Percentiles rank a stretch among this genome's conserved stretches.
These are phyloP conservation scores for Alethe diademata DNA, from an alignment of 2,113 vertebrate genomes.

Conservation along the genomic window DNA sequence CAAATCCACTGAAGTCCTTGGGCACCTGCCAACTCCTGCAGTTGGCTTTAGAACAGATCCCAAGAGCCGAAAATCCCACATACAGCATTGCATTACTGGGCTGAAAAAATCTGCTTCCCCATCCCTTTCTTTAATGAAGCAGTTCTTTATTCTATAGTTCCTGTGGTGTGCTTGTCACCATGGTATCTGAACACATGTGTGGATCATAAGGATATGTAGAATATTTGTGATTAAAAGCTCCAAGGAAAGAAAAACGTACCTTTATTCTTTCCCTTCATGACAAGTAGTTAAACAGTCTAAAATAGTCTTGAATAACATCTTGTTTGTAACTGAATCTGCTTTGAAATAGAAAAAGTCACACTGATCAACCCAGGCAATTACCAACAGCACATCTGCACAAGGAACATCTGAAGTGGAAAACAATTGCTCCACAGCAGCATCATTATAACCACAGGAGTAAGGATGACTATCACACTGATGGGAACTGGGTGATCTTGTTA, in stretches of 20 bases:
- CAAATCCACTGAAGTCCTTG: constrained; percentile 50
- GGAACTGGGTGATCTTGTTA: constrained; percentile 50
- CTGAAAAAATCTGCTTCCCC: constrained; percentile 13
- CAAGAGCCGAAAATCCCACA: constrained; percentile 29
- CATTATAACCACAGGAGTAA: constrained; percentile 20
- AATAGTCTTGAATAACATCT: constrained; percentile 29
- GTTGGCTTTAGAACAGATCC: constrained; percentile 38
- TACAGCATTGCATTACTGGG: neutral
- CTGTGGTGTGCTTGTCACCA: constrained; percentile 49
- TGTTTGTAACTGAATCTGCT: constrained; percentile 14
- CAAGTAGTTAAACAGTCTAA: constrained; percentile 28
- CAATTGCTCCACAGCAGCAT: constrained; percentile 46
- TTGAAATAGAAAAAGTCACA: constrained; percentile 19
- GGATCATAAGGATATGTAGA: constrained; percentile 19
- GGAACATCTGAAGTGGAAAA: constrained; percentile 42
- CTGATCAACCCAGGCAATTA: constrained; percentile 46
- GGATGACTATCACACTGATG: neutral
- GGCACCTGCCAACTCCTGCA: constrained; percentile 42
- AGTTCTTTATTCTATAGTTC: constrained; percentile 26
- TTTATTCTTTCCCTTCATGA: constrained; percentile 29
- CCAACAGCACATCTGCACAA: constrained; percentile 45
- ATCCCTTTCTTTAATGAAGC: constrained; percentile 32
- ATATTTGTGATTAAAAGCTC: constrained; percentile 50
- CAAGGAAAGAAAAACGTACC: constrained; percentile 25
- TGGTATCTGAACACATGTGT: constrained; percentile 36